Conservation (phyloP, 1,140 invertebrate species). For the Drosophila orosa region DNA sequence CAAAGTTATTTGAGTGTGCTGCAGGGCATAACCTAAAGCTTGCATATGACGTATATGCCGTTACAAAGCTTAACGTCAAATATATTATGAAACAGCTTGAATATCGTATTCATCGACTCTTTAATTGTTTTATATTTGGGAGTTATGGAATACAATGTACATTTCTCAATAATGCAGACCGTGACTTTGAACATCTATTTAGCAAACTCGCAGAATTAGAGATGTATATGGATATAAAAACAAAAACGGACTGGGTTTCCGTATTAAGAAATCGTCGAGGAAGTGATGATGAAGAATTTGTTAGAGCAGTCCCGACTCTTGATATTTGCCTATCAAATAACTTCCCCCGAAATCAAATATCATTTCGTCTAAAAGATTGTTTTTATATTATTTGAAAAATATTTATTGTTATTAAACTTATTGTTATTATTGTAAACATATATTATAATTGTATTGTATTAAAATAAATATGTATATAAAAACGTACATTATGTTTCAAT, state of each 20-base stretch:
- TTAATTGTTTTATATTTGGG: conserved; percentile 70
- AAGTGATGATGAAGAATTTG: not conserved
- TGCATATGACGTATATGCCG: conserved; percentile 66
- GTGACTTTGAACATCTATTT: conserved; percentile 61
- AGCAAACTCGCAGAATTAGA: conserved; percentile 64
- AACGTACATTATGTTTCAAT: not conserved
- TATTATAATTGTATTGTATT: not conserved
- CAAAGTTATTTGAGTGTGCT: conserved; percentile 67
- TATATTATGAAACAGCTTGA: conserved; percentile 71
- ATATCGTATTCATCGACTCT: conserved; percentile 70
- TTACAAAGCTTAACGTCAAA: conserved; percentile 66
- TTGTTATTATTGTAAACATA: not conserved
- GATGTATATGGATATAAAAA: conserved; percentile 66
- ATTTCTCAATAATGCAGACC: conserved; percentile 64
- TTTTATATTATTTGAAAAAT: conserved; percentile 45
- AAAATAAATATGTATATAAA: not conserved
- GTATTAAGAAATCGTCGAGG: conserved; percentile 17
- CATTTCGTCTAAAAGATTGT: conserved; percentile 46
- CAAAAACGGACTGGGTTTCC: conserved; percentile 44
- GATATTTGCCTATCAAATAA: conserved; percentile 49
- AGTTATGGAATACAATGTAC: conserved; percentile 57
- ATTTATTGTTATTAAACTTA: conserved; percentile 7
- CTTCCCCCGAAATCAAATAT: conserved; percentile 65
- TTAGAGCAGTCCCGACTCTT: not conserved
- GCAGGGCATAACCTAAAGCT: conserved; percentile 38